Conservation (phyloP, 2,888 invertebrate species). For the Ptychoptera albimana region DNA sequence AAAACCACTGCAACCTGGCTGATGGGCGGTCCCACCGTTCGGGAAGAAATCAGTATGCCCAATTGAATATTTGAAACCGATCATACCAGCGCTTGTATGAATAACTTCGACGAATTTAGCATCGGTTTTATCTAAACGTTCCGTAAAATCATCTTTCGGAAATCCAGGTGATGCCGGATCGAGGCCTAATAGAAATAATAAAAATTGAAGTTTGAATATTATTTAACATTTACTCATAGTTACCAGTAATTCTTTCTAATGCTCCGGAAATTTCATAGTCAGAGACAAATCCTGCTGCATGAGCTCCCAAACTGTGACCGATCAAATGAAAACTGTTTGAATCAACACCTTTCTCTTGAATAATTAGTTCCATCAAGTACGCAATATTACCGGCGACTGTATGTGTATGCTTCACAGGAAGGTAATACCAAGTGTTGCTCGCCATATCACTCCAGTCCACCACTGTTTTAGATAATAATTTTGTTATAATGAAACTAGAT, state of each 20-base stretch:
- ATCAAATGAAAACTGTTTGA: constrained; percentile 23
- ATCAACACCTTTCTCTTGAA: constrained; percentile 5
- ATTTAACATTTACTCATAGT: constrained; percentile 5
- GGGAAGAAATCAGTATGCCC: constrained; percentile 3
- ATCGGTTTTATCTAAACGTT: constrained; percentile 43
- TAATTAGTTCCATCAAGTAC: constrained; percentile 13
- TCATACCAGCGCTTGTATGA: constrained; percentile 51
- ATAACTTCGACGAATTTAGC: constrained; percentile 60
- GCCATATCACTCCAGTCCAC: constrained; percentile 29
- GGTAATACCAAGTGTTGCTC: constrained; percentile 25
- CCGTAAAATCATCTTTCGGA: constrained; percentile 26
- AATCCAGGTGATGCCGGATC: constrained; percentile 57
- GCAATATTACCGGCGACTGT: constrained; percentile 27
- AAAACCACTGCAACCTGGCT: background rate
- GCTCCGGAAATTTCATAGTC: constrained; percentile 28
- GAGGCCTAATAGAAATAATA: constrained; percentile 33
- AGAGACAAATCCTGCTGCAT: constrained; percentile 42
- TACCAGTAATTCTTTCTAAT: constrained; percentile 42
- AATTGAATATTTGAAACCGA: constrained; percentile 34
- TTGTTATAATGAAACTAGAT: background rate
- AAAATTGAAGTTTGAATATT: constrained; percentile 4
- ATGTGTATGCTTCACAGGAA: constrained; percentile 24
- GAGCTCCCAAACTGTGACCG: constrained; percentile 42
- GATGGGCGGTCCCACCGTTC: background rate
- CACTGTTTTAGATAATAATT: constrained; percentile 12